phyloP scores from a whole-genome alignment of 2,113 vertebrate genomes.

The Psophia crepitans region DNA sequence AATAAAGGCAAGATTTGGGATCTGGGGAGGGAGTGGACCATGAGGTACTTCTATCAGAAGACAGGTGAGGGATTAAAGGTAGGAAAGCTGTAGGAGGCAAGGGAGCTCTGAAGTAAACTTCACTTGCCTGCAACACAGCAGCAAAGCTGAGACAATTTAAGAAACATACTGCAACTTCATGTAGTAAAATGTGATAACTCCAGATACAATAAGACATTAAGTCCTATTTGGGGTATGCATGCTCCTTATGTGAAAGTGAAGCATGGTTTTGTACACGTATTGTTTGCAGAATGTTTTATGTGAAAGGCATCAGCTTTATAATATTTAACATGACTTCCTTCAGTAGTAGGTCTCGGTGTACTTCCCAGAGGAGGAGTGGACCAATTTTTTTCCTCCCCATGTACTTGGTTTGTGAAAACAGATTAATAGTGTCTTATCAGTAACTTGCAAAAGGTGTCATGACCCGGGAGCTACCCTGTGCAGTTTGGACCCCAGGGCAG shows the following conservation, averaged over 20 bases:
- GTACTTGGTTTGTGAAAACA: not conserved
- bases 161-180: not conserved
- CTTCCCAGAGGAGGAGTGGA: not conserved
- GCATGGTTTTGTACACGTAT: not conserved
- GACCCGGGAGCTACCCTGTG: not conserved
- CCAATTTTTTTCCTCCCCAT: not conserved
- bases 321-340: not conserved
- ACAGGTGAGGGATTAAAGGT: not conserved
- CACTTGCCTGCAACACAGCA: not conserved
- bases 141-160: not conserved
- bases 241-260: not conserved
- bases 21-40: not conserved
- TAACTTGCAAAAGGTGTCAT: not conserved
- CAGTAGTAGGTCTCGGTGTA: not conserved
- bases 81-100: not conserved
- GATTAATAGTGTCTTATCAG: fast-evolving
- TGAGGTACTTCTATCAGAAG: not conserved
- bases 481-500: not conserved
- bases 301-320: not conserved
- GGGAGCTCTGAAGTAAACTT: not conserved
- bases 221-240: not conserved
- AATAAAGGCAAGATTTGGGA: not conserved
- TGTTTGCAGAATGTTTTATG: not conserved
- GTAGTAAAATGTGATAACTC: not conserved
- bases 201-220: not conserved